A percentile compares a stretch with the other conserved stretches of the same genome.
Evolutionary conservation across 2,888 invertebrate species (phyloP).

Genomic region (Agrotis clavis): DNA sequence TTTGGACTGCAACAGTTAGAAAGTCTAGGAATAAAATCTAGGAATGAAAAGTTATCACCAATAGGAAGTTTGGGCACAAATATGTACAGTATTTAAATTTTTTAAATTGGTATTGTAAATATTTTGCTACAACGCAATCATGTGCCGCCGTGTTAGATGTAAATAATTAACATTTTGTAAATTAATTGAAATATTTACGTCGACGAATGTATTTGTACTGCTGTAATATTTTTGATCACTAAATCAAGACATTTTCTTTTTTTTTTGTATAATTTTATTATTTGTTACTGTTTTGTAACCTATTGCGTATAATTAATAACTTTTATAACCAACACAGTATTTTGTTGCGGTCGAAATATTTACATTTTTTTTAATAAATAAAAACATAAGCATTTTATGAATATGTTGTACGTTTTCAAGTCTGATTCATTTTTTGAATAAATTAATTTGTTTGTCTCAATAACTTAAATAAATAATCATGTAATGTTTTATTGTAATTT

Average conservation of each 20-base stretch:
- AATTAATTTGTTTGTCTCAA: conserved; percentile 33
- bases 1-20: conserved; percentile 12
- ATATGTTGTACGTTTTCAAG: conserved; percentile 44
- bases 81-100: conserved; percentile 66
- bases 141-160: conserved; percentile 46
- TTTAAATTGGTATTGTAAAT: conserved; percentile 74
- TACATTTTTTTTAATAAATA: neutral
- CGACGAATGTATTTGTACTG: conserved; percentile 19
- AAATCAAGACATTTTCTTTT: neutral
- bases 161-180: conserved; percentile 67
- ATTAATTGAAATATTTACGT: conserved; percentile 32
- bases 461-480: conserved; percentile 20
- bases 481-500: conserved; percentile 30
- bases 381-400: conserved; percentile 28
- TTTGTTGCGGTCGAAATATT: conserved; percentile 15
- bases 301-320: conserved; percentile 1
- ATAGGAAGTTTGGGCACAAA: conserved; percentile 75
- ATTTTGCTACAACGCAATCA: conserved; percentile 68
- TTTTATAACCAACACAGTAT: conserved; percentile 16
- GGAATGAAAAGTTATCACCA: conserved; percentile 20
- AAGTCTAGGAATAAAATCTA: conserved; percentile 10
- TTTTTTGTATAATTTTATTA: neutral
- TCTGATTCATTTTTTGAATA: conserved; percentile 44
- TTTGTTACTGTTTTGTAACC: neutral
- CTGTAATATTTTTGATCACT: conserved; percentile 15